Evolutionary conservation across 2,797 vertebrate species (phyloP), one percentile per base, ranked within the genome.

Genomic region (Epinephelus awoara): DNA sequence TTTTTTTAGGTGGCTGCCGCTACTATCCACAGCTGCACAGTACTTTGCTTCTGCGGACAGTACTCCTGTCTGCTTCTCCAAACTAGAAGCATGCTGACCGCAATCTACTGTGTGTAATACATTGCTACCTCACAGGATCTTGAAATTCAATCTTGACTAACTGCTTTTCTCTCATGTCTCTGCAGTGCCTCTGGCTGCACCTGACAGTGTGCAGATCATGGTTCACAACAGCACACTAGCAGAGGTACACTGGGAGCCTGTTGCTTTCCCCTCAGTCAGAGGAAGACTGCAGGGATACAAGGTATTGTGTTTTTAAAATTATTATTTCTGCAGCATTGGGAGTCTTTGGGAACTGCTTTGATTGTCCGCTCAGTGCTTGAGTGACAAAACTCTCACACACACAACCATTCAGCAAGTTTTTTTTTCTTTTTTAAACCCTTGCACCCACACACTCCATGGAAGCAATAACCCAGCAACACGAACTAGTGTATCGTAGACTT

Each of bases 271-370:
- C 62, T 94, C 95, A 65, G 93, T 99, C 21, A 91, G 95, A 77
- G 98, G 98, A 44, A 95, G 95, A 85, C 96, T 98, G 15, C 95
- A 96, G 83, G 98, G 97, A 70, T 99, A 99, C 86, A 97, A 96
- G 95, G 98, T 97, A 94, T 23, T 72, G 2, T 47, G 4, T 1
- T 17, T 14, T 23, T 50, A 38, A 8, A 29, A 29, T 29, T 5
- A 29, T 29, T 29, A 29, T 29, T 29, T 49, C 54, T 44, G 6
- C 34, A 38, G 11, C 54, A 19, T 46, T 29, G 5, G 27, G 27
- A 29, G 49, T 34, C 15, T 71, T 6, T 23, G 18, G 0, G 42
- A 52, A 6, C 40, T 44, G 14, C 5, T 29, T 13, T 10, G 17
- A 25, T 9, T 59, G 8, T 42, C 4, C 40, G 15, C 9, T 55